Evolutionary conservation across 2,113 vertebrate species (phyloP).

Genomic region (Chascanopsetta lugubris): DNA sequence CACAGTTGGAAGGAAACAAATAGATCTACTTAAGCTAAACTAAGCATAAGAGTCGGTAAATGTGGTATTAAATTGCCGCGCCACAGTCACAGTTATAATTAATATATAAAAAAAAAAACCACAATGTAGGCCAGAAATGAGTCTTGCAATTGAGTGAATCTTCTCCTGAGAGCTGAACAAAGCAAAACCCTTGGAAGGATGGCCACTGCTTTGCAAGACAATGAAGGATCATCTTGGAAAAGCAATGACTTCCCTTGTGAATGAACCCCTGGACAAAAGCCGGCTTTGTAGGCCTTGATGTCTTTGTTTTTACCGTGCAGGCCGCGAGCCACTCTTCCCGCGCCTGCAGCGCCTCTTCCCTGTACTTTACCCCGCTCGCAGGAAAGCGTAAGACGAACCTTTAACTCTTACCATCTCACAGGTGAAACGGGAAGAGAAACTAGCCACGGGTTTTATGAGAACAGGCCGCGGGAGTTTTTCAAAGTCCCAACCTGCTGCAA

Average conservation of each 20-base stretch:
- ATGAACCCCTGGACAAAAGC: constrained; percentile 72
- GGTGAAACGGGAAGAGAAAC: background rate
- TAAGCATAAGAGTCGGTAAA: constrained; percentile 11
- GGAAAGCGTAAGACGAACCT: constrained; percentile 15
- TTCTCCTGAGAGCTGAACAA: constrained; percentile 51
- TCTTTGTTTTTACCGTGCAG: constrained; percentile 71
- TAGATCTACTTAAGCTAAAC: constrained; percentile 13
- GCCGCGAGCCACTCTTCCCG: constrained; percentile 61
- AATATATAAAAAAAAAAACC: constrained; percentile 1
- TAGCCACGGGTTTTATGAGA: background rate
- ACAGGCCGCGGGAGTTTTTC: background rate
- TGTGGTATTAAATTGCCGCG: background rate
- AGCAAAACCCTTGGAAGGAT: constrained; percentile 54
- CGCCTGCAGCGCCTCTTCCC: constrained; percentile 29
- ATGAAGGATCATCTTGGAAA: constrained; percentile 69
- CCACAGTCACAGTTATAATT: background rate
- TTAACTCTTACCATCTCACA: constrained; percentile 8
- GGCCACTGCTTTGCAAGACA: constrained; percentile 70
- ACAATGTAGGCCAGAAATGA: constrained; percentile 1
- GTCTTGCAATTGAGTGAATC: constrained; percentile 19
- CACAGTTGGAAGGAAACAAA: background rate
- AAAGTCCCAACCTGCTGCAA: constrained; percentile 12
- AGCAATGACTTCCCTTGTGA: constrained; percentile 67
- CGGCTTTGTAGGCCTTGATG: constrained; percentile 57
- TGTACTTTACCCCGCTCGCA: background rate